Conservation (phyloP, 1,140 invertebrate genomes). For the Lucilia cuprina region DNA sequence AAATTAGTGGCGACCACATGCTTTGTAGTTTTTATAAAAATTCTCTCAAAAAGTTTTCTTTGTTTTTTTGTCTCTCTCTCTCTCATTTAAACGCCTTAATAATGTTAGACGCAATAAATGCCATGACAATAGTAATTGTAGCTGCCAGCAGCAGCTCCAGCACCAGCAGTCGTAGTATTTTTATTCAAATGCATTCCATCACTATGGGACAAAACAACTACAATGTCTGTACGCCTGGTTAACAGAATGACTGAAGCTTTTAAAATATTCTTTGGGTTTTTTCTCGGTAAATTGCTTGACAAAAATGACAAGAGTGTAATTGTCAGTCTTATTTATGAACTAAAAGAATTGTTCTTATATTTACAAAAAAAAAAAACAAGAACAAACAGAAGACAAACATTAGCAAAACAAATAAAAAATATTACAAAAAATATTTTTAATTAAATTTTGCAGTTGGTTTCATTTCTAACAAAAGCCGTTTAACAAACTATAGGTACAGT, state of each 20-base stretch:
- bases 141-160: background rate
- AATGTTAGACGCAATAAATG: background rate
- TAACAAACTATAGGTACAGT: background rate
- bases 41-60: background rate
- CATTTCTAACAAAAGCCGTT: background rate
- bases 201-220: background rate
- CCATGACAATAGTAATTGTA: background rate
- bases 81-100: too few species aligned
- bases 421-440: background rate
- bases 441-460: slow-evolving; percentile 11
- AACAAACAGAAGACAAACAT: background rate
- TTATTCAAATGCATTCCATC: background rate
- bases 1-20: slow-evolving; percentile 6
- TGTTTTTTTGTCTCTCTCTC: background rate
- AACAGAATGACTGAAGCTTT: background rate
- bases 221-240: background rate
- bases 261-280: background rate
- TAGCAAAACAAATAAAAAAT: background rate
- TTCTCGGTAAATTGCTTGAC: background rate
- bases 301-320: slow-evolving; percentile 15
- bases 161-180: background rate
- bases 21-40: background rate
- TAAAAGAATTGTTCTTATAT: background rate
- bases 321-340: background rate
- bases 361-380: background rate